Percentiles rank a stretch among this genome's conserved stretches.
phyloP scores from a whole-genome alignment of 2,888 invertebrate genomes.

The Mimas tiliae region DNA sequence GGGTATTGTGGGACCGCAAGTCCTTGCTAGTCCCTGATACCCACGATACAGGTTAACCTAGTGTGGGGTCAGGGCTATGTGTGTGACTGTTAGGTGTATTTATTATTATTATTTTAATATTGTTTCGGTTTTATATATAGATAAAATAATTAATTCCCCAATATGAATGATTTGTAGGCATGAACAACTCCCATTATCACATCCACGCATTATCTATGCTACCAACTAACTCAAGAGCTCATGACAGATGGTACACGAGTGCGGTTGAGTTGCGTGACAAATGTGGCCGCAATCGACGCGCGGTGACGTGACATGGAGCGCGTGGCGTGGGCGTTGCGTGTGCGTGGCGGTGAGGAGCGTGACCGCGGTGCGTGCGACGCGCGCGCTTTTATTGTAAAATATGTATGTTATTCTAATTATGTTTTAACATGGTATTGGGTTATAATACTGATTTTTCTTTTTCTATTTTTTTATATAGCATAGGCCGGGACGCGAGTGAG shows the following conservation, averaged over 20 bases:
- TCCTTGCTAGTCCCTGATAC: too few species aligned
- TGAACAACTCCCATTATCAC: slow-evolving; percentile 4
- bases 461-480: too few species aligned
- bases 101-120: too few species aligned
- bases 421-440: too few species aligned
- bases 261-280: slow-evolving; percentile 77
- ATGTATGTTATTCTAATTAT: not conserved
- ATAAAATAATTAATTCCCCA: too few species aligned
- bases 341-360: not conserved
- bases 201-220: slow-evolving; percentile 46
- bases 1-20: too few species aligned
- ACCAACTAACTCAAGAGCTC: slow-evolving; percentile 58
- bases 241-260: slow-evolving; percentile 73
- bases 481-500: too few species aligned
- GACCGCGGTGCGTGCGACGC: slow-evolving; percentile 5
- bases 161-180: not conserved
- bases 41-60: too few species aligned
- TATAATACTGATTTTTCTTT: too few species aligned
- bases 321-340: slow-evolving; percentile 33
- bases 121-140: too few species aligned
- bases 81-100: too few species aligned
- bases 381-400: not conserved
- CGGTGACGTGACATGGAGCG: slow-evolving; percentile 30
- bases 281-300: slow-evolving; percentile 57
- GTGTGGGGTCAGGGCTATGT: too few species aligned